Base-by-base conservation (phyloP, 2,113 vertebrate species). In the Speoplatyrhinus poulsoni region DNA sequence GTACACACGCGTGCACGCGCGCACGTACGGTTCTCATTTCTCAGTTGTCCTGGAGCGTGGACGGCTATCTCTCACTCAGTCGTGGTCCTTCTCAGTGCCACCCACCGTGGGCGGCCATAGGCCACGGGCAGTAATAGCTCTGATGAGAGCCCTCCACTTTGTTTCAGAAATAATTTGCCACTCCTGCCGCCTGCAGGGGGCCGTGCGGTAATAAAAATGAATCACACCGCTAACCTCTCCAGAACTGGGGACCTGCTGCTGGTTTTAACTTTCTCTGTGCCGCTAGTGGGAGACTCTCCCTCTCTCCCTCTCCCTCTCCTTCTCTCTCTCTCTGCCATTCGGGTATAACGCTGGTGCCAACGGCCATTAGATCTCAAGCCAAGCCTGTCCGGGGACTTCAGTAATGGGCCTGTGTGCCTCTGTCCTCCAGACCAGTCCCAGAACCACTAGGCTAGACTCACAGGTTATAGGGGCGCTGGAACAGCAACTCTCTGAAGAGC, bases 91-190 rank as follows among this genome's bases (percentile, higher is more conserved):
- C 85, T 86, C 85, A 82, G 85, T 90, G 84, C 82, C 90, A 88
- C 88, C 88, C 82, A 82, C 84, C 82, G 82, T 80, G 65, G 90
- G 81, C 80, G 46, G 80, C 92, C 93, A 82, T 76, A 64, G 82
- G 92, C 91, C 87, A 88, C 89, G 67, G 81, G 80, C 88, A 91
- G 90, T 92, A 93, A 93, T 92, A 91, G 92, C 86, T 93, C 93
- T 93, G 92, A 94, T 90, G 91, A 92, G 90, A 89, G 82, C 86
- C 88, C 92, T 91, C 92, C 91, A 93, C 91, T 94, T 93, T 92
- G 91, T 93, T 92, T 94, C 93, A 92, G 92, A 93, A 94, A 94
- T 93, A 92, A 94, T 94, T 94, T 94, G 90, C 89, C 89, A 76
- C 83, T 88, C 85, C 85, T 87, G 89, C 89, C 83, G 86, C 90